Evolutionary conservation across 92 coral and sea anemone species (phyloP).

Genomic region (Plumapathes pennacea): DNA sequence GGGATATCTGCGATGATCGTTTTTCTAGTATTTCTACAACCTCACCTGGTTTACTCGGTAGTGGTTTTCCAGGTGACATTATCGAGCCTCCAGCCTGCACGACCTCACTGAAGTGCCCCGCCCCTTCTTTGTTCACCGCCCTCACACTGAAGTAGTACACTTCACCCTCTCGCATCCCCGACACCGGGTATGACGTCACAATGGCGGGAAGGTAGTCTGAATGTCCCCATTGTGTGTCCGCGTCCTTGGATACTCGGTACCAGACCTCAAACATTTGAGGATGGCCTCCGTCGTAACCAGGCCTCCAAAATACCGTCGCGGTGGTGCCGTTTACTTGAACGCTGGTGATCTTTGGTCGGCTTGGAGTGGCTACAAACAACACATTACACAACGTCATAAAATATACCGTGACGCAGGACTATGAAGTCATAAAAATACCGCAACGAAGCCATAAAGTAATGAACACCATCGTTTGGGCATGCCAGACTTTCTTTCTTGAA

Average conservation of each 20-base stretch:
- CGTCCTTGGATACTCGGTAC: slow-evolving; percentile 64
- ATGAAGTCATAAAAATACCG: too few relatives aligned
- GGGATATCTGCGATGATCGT: too few relatives aligned
- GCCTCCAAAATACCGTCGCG: slow-evolving; percentile 73
- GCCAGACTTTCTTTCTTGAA: too few relatives aligned
- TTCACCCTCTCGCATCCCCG: slow-evolving; percentile 33
- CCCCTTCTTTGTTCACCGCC: slow-evolving; percentile 76
- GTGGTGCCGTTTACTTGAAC: slow-evolving; percentile 39
- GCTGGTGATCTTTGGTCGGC: slow-evolving; percentile 66
- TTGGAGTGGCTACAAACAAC: slow-evolving; percentile 83
- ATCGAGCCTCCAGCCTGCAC: slow-evolving; percentile 39
- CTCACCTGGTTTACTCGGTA: slow-evolving; percentile 34
- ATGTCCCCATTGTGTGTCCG: slow-evolving; percentile 73
- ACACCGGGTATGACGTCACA: slow-evolving; percentile 59
- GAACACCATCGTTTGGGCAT: too few relatives aligned
- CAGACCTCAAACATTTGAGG: slow-evolving; percentile 80
- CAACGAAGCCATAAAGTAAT: too few relatives aligned
- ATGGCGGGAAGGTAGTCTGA: slow-evolving; percentile 54
- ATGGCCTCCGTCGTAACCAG: slow-evolving; percentile 95
- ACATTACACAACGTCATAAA: too few relatives aligned
- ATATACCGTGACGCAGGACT: too few relatives aligned
- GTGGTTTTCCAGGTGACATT: slow-evolving; percentile 24
- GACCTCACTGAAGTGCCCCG: slow-evolving; percentile 73
- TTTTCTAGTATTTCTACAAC: too few relatives aligned
- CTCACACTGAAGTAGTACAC: slow-evolving; percentile 76